Evolutionary conservation across 2,888 invertebrate species (phyloP), one percentile per base, ranked within the genome.

Genomic region (Acanthosepion lycidas): DNA sequence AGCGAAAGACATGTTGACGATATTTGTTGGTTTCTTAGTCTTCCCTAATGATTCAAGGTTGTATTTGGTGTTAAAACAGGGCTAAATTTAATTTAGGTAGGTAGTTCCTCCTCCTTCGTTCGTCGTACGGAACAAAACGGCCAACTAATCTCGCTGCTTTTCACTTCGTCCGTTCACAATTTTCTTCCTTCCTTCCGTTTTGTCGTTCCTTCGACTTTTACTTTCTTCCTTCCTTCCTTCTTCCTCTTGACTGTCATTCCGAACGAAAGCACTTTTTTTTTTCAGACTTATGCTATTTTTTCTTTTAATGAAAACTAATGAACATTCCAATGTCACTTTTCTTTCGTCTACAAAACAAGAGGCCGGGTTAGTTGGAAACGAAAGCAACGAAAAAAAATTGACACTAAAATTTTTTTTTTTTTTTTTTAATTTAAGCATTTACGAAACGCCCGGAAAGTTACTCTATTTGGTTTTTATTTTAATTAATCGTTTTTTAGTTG

Each of bases 1-100:
- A 97, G 99, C 99, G 98, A 99, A 99, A 98, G 99, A 99, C 99
- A 99, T 99, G 97, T 97, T 97, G 95, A 64, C 91, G 49, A 49
- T 49, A 26, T 93, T 93, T 93, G 5, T 93, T 92, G 48, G 48
- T 49, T 92, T 1, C 9, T 33, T n/a, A n/a, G n/a, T n/a, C 78
- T 78, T 78, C n/a, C 78, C 78, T 78, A 33, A 78, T 78, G 15
- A n/a, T 78, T 78, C n/a, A n/a, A n/a, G 15, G 12, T 78, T 9
- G n/a, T 78, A 78, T 78, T 78, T 78, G 78, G 78, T 78, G n/a
- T 78, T 78, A n/a, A 78, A 78, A 78, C 94, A 15, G 51, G 59
- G 78, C n/a, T 78, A 48, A 55, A 55, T 94, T 94, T 94, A 28
- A 94, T n/a, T 55, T 53, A 12, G 51, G 26, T 48, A 18, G 94